Evolutionary conservation across 2,888 invertebrate genomes (phyloP), one percentile per base, ranked within the genome.

Genomic region (Yponomeuta malinellus): DNA sequence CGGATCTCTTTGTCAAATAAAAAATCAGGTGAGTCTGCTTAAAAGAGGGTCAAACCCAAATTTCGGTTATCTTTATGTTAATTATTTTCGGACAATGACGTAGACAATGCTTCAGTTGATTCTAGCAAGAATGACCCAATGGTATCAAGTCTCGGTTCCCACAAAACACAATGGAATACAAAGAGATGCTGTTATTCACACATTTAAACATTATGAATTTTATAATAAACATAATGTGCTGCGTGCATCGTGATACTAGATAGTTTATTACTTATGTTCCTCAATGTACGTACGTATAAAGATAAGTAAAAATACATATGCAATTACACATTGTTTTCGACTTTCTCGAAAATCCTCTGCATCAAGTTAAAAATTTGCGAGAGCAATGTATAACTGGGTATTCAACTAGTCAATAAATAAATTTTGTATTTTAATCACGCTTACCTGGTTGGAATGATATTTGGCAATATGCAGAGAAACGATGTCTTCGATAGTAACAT

Each of bases 171-270:
- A 91, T 86, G 73, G 80, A 63, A 29, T 73, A 91, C 87, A 91
- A 91, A 89, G 84, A 90, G 92, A 91, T 90, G 90, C 90, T 90
- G 89, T 91, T 91, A 89, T 90, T 91, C 91, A 92, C 91, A 90
- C 90, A 90, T 89, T 91, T 92, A 89, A 68, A 87, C 84, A 84
- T 81, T 83, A 83, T 84, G 85, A 82, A 59, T 59, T 12, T 59
- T 59, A 15, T 15, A 59, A 59, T 59, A 59, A 59, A 15, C 52
- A 59, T 59, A 15, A 15, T 59, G 52, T 59, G 1, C 10, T 29
- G 29, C 6, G 64, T 8, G 6, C 33, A 65, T 31, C 33, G 29
- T 31, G 12, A 65, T 65, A 5, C 31, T 64, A 12, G 43, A 43
- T 43, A 43, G 5, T 5, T 33, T 23, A 23, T 23, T 23, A 23